A percentile compares a stretch with the other conserved stretches of the same genome.
Evolutionary conservation across 2,888 invertebrate species (phyloP).

Genomic region (Tuta absoluta): DNA sequence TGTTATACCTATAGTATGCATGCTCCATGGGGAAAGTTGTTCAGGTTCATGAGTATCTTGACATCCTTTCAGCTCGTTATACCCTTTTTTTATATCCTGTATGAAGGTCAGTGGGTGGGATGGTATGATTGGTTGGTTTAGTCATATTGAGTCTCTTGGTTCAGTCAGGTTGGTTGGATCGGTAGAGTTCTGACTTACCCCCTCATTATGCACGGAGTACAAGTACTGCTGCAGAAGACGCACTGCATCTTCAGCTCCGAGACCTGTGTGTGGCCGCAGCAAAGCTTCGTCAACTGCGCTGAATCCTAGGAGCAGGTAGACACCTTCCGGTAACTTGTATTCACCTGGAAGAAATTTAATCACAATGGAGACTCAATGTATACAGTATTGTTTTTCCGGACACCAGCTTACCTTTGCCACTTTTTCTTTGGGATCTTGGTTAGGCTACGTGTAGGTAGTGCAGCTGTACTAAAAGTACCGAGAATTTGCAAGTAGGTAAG

Average conservation of each 20-base stretch:
- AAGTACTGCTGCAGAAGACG: constrained; percentile 90
- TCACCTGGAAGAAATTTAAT: constrained; percentile 76
- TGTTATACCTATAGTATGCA: no score
- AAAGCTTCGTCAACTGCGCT: constrained; percentile 93
- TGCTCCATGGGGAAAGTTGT: no score
- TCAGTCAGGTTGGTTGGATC: background rate
- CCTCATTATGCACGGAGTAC: constrained; percentile 85
- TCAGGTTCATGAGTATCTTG: no score
- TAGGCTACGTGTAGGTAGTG: no score
- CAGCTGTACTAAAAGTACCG: no score
- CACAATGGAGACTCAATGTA: background rate
- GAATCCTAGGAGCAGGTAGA: constrained; percentile 93
- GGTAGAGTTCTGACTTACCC: constrained; percentile 51
- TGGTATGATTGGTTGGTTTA: background rate
- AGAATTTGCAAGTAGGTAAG: no score
- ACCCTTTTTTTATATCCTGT: no score
- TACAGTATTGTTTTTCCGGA: no score
- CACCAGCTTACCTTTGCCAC: no score
- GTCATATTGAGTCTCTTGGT: background rate
- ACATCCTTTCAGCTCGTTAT: no score
- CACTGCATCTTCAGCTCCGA: constrained; percentile 92
- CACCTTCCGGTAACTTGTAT: constrained; percentile 90
- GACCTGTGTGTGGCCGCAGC: constrained; percentile 89
- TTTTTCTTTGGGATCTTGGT: no score
- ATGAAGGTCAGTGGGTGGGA: no score